A percentile compares a stretch with the other conserved stretches of the same genome.
These are phyloP conservation scores for Ceryle rudis DNA, from an alignment of 2,797 vertebrate genomes.

Conservation along the genomic window DNA sequence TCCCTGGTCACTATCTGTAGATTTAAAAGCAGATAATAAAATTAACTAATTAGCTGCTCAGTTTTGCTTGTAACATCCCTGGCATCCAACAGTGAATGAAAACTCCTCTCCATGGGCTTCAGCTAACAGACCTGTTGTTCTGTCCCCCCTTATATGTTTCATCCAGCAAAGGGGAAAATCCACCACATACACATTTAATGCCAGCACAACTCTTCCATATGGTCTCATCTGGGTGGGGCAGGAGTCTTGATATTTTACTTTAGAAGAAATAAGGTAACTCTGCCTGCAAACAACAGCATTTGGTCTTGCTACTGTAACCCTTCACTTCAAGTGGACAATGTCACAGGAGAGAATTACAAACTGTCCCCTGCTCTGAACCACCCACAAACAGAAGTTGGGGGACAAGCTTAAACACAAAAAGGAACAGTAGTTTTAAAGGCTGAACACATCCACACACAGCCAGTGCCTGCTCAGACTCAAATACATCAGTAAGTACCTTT, in stretches of 20 bases:
- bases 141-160: neutral
- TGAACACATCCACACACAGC: fast-evolving
- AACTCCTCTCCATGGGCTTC: neutral
- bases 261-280: neutral
- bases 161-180: neutral
- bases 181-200: fast-evolving
- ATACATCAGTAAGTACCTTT: fast-evolving
- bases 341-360: neutral
- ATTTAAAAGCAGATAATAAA: neutral
- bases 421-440: neutral
- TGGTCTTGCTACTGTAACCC: neutral
- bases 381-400: neutral
- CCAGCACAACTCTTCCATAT: neutral
- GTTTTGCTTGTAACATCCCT: neutral
- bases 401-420: neutral
- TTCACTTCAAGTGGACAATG: neutral
- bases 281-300: neutral
- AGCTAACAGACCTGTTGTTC: fast-evolving
- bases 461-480: neutral
- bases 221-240: neutral
- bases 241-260: neutral
- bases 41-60: neutral
- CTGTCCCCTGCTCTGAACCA: neutral
- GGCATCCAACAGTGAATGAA: neutral
- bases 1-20: neutral